Evolutionary conservation across 2,797 vertebrate genomes (phyloP).

Genomic region (Coregonus suidteri): DNA sequence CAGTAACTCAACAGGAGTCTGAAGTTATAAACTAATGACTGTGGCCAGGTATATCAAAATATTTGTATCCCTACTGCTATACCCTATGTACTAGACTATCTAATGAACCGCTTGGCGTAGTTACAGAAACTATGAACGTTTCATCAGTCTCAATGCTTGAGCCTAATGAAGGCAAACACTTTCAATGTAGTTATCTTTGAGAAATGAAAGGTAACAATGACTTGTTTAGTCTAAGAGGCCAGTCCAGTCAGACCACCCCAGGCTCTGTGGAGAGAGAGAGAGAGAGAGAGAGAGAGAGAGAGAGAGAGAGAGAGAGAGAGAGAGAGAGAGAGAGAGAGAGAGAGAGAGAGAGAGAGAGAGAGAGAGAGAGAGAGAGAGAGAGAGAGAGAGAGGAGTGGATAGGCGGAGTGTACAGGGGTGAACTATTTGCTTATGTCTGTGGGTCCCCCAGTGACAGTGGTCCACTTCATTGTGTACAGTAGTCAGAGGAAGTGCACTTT

Average conservation of each 20-base stretch:
- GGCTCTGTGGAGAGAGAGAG: constrained; percentile 27
- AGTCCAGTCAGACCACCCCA: constrained; percentile 56
- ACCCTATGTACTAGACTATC: neutral
- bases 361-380: no score
- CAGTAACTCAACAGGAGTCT: neutral
- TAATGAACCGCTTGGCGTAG: neutral
- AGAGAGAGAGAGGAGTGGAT: constrained; percentile 30
- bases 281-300: no score
- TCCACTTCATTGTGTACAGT: constrained; percentile 42
- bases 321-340: no score
- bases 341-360: no score
- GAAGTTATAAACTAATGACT: neutral
- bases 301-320: no score
- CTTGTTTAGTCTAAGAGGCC: constrained; percentile 73
- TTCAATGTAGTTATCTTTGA: constrained; percentile 50
- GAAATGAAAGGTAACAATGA: constrained; percentile 39
- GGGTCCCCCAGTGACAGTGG: constrained; percentile 48
- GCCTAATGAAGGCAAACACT: constrained; percentile 58
- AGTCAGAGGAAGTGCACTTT: constrained; percentile 30
- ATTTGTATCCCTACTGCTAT: neutral
- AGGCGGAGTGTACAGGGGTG: constrained; percentile 28
- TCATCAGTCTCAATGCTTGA: constrained; percentile 22
- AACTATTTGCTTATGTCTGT: constrained; percentile 54
- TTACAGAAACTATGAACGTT: no score
- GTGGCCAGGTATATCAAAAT: neutral